Evolutionary conservation across 2,797 vertebrate species (phyloP).

Genomic region (Agapornis canus): DNA sequence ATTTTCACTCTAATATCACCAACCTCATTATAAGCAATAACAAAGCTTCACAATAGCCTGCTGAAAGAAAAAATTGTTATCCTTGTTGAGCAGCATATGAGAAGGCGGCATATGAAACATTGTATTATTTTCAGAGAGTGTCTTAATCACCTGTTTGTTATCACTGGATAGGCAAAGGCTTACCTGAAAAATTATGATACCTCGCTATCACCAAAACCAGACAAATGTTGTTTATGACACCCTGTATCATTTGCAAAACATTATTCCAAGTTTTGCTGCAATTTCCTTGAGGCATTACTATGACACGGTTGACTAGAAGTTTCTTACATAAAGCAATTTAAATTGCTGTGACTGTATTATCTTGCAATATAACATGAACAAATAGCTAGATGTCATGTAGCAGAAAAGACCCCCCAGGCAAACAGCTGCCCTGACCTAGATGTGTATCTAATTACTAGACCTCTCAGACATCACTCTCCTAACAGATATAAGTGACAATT

Average conservation of each 20-base stretch:
- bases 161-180: neutral
- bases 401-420: neutral
- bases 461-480: neutral
- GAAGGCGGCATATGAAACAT: neutral
- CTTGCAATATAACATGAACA: neutral
- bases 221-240: neutral
- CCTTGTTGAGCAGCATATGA: neutral
- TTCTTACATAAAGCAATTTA: neutral
- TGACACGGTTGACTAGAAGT: neutral
- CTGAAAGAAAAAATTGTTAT: neutral
- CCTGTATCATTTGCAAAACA: neutral
- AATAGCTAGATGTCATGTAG: neutral
- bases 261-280: neutral
- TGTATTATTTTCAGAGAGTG: neutral
- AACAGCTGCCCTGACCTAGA: neutral
- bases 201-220: neutral
- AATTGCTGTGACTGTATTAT: neutral
- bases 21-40: neutral
- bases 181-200: neutral
- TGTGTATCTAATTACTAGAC: neutral
- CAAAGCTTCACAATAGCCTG: neutral
- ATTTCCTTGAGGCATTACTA: neutral
- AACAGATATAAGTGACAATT: neutral
- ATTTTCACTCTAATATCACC: neutral
- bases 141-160: neutral